Conservation (phyloP, 2,888 invertebrate genomes). For the Monoplex corrugatus region DNA sequence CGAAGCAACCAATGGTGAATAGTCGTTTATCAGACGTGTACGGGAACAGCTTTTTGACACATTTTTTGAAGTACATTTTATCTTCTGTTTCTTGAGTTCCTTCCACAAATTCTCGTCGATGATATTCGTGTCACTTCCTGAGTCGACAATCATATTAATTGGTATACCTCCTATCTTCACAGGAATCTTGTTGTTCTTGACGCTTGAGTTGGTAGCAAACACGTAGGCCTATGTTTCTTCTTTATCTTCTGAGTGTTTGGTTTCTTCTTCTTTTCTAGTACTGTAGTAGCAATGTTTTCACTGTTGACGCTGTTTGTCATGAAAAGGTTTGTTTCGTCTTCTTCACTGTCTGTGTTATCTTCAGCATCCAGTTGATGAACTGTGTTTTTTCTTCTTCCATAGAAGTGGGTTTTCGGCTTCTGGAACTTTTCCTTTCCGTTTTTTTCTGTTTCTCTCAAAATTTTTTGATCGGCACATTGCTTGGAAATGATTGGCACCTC, state of each 20-base stretch:
- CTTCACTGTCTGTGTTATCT: conserved; percentile 1
- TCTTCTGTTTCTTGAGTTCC: conserved; percentile 19
- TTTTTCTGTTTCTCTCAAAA: background rate
- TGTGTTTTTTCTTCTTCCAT: conserved; percentile 12
- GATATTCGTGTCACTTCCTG: conserved; percentile 23
- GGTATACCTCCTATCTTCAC: conserved; percentile 7
- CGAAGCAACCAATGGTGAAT: background rate
- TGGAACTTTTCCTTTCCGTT: background rate
- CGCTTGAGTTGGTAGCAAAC: background rate
- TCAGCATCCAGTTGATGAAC: conserved; percentile 17
- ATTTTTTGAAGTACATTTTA: background rate
- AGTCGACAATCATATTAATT: background rate
- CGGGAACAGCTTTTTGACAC: conserved; percentile 1
- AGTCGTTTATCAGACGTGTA: background rate
- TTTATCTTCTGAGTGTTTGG: background rate
- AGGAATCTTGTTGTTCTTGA: conserved; percentile 3
- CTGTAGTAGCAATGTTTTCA: background rate
- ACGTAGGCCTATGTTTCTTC: conserved; percentile 1
- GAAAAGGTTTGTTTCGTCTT: background rate
- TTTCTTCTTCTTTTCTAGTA: background rate
- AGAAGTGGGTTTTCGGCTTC: background rate
- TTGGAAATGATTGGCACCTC: conserved; percentile 27
- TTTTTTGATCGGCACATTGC: background rate
- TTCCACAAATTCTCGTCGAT: conserved; percentile 8
- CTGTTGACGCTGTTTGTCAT: background rate